These are phyloP conservation scores for Anabas testudineus DNA, from an alignment of 2,797 vertebrate genomes.

Conservation along the genomic window DNA sequence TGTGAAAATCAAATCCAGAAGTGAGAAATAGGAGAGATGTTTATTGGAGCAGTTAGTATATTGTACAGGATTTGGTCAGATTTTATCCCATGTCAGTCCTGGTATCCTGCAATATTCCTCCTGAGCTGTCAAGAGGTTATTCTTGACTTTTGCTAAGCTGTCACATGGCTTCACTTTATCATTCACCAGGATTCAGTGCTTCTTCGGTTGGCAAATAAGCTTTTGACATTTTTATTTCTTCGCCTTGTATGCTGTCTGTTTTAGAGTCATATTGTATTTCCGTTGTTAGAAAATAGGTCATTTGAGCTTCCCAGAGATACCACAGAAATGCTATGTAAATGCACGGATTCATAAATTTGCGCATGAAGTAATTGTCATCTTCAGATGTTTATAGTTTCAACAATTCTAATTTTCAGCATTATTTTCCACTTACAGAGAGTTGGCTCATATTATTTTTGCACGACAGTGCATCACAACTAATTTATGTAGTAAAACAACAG, in stretches of 20 bases:
- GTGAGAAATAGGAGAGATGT: slow-evolving; percentile 14
- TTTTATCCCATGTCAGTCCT: not conserved
- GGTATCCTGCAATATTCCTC: not conserved
- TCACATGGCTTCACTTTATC: slow-evolving; percentile 7
- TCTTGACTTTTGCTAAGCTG: slow-evolving; percentile 23
- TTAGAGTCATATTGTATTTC: not conserved
- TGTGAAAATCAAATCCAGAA: slow-evolving; percentile 46
- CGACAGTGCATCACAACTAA: no score
- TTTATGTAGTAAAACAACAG: no score
- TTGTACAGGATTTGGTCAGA: not conserved
- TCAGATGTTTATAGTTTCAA: no score
- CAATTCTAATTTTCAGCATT: no score
- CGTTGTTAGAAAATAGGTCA: not conserved
- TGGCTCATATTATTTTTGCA: no score
- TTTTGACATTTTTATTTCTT: no score
- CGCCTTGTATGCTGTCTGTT: not conserved
- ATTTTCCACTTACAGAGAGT: no score
- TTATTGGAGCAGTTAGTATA: not conserved
- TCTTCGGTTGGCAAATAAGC: slow-evolving; percentile 7
- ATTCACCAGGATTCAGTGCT: no score
- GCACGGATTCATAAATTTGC: no score
- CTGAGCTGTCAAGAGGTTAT: not conserved
- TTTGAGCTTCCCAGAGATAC: not conserved
- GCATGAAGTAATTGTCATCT: no score
- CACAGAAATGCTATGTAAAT: no score